Conservation (phyloP, 1,140 invertebrate species). For the Samia ricini region DNA sequence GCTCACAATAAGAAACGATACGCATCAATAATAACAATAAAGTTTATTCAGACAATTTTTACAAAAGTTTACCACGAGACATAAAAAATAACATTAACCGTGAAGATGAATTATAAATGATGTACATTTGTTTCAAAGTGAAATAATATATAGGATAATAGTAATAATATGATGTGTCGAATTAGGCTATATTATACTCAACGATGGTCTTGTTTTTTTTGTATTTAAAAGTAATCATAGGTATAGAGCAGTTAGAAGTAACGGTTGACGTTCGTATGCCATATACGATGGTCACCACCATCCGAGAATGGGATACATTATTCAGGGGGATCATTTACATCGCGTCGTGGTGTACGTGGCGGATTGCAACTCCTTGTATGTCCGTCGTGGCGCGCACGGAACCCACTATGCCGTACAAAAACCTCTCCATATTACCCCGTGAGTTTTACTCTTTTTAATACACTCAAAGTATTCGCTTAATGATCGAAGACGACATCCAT, state of each 20-base stretch:
- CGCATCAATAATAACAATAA: too few species aligned
- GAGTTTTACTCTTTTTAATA: slow-evolving; percentile 49
- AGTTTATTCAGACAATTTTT: too few species aligned
- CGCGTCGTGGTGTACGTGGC: slow-evolving; percentile 55
- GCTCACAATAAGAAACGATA: too few species aligned
- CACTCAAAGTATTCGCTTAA: slow-evolving; percentile 41
- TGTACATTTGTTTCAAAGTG: too few species aligned
- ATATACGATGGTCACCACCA: slow-evolving; percentile 60
- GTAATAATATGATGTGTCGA: not conserved
- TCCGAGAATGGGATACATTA: slow-evolving; percentile 73
- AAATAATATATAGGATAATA: not conserved
- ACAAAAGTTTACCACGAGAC: too few species aligned
- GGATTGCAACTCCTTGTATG: slow-evolving; percentile 66
- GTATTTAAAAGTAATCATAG: slow-evolving; percentile 39
- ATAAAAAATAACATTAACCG: too few species aligned
- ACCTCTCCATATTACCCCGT: slow-evolving; percentile 60
- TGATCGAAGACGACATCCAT: slow-evolving; percentile 36
- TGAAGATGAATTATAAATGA: too few species aligned
- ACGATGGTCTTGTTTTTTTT: not conserved
- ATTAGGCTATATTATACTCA: not conserved
- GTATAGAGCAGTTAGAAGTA: slow-evolving; percentile 63
- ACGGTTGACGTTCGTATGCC: slow-evolving; percentile 67
- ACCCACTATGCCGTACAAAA: slow-evolving; percentile 57
- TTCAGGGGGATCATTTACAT: slow-evolving; percentile 75
- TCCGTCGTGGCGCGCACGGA: slow-evolving; percentile 52